Percentiles rank a stretch among this genome's conserved stretches.
Evolutionary conservation across 2,797 vertebrate species (phyloP).

Genomic region (Rallus crepitans): DNA sequence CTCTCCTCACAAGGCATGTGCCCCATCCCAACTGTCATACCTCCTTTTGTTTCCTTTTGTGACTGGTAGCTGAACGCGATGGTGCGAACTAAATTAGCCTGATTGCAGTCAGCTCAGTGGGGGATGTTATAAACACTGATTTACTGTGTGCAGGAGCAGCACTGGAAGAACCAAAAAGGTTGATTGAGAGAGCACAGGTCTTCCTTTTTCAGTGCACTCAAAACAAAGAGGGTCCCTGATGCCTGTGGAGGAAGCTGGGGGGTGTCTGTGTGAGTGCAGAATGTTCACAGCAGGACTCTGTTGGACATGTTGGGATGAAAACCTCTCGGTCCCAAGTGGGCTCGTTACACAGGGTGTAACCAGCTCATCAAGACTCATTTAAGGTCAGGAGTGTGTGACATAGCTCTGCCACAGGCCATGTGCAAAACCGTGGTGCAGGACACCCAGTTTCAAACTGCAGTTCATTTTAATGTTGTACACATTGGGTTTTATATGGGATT

Average conservation of each 20-base stretch:
- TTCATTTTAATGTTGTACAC: background rate
- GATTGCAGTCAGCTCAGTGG: slow-evolving; percentile 16
- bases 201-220: fast-evolving
- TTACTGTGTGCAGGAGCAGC: slow-evolving; percentile 9
- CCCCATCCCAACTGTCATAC: background rate
- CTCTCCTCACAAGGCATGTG: background rate
- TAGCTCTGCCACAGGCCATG: background rate
- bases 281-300: background rate
- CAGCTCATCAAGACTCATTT: background rate
- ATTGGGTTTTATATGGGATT: slow-evolving; percentile 27
- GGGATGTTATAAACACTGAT: slow-evolving; percentile 53
- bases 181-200: background rate
- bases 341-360: background rate
- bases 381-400: background rate
- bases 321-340: background rate
- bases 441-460: background rate
- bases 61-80: background rate
- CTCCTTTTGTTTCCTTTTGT: background rate
- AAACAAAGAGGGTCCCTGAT: background rate
- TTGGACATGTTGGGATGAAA: background rate
- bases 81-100: slow-evolving; percentile 44
- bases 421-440: background rate
- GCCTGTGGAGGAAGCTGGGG: fast-evolving
- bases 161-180: background rate
- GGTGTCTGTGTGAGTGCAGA: background rate